These are phyloP conservation scores for Neotoxoptera formosana DNA, from an alignment of 1,140 invertebrate species.

Conservation along the genomic window DNA sequence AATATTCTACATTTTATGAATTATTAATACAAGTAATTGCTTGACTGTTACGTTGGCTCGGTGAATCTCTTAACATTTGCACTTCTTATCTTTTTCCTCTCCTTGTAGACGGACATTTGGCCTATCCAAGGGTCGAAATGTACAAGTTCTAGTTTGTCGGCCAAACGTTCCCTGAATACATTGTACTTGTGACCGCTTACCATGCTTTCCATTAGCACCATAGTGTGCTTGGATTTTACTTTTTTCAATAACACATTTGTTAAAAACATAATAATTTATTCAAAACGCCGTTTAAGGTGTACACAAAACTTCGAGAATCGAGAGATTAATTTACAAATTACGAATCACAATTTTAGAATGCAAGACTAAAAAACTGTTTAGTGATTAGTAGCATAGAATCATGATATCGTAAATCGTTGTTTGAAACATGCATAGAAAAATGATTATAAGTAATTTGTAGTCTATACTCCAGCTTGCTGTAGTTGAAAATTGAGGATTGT, in stretches of 20 bases:
- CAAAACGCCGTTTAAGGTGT: not conserved
- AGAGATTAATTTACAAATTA: not conserved
- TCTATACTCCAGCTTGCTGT: too few species aligned
- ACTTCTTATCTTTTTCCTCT: slow-evolving; percentile 73
- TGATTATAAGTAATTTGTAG: too few species aligned
- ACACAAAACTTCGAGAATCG: not conserved
- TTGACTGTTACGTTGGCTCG: not conserved
- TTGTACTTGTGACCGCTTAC: slow-evolving; percentile 77
- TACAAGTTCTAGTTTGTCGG: slow-evolving; percentile 79
- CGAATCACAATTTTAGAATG: too few species aligned
- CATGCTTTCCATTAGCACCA: slow-evolving; percentile 80
- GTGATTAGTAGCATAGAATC: too few species aligned
- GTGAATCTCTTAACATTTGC: slow-evolving; percentile 50
- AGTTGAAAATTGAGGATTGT: too few species aligned
- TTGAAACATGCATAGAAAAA: too few species aligned
- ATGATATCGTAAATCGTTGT: too few species aligned
- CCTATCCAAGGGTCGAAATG: slow-evolving; percentile 78
- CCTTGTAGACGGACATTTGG: slow-evolving; percentile 70
- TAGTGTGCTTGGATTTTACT: slow-evolving; percentile 66
- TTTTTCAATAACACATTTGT: slow-evolving; percentile 62
- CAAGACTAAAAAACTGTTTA: too few species aligned
- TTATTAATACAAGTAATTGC: not conserved
- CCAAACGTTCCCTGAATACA: slow-evolving; percentile 73
- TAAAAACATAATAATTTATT: slow-evolving; percentile 61
- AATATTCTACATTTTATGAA: slow-evolving; percentile 1